phyloP scores from a whole-genome alignment of 2,113 vertebrate genomes.

The Notothenia rossii region DNA sequence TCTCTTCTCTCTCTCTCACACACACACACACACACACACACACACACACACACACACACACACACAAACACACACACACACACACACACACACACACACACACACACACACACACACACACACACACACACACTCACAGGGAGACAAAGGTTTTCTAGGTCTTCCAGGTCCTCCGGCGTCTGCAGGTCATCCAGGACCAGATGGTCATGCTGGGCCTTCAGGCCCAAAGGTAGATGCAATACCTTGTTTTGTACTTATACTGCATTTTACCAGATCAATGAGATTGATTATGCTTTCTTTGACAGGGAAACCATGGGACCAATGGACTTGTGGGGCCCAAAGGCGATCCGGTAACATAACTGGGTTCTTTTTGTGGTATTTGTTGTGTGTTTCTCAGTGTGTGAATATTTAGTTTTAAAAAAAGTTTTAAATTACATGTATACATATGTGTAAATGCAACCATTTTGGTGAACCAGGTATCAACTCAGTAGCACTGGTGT shows the following conservation, averaged over 20 bases:
- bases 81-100: neutral
- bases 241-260: neutral
- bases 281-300: constrained; percentile 46
- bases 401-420: neutral
- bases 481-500: neutral
- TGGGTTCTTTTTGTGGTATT: neutral
- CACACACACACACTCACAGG: constrained; percentile 44
- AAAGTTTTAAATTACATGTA: neutral
- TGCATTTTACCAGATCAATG: neutral
- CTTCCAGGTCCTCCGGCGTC: constrained; percentile 39
- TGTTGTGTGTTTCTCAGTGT: neutral
- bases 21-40: no score
- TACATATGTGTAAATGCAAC: neutral
- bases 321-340: constrained; percentile 58
- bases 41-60: no score
- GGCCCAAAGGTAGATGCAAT: constrained; percentile 65
- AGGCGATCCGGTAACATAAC: constrained; percentile 65
- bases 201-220: constrained; percentile 52
- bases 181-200: constrained; percentile 50
- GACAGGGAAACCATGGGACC: constrained; percentile 68
- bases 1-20: neutral
- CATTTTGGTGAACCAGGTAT: neutral
- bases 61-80: neutral
- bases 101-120: neutral
- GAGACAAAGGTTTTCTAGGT: constrained; percentile 70